A percentile compares a stretch with the other conserved stretches of the same genome.
Conservation (phyloP, 2,888 invertebrate genomes). For the Autographa pulchrina region DNA sequence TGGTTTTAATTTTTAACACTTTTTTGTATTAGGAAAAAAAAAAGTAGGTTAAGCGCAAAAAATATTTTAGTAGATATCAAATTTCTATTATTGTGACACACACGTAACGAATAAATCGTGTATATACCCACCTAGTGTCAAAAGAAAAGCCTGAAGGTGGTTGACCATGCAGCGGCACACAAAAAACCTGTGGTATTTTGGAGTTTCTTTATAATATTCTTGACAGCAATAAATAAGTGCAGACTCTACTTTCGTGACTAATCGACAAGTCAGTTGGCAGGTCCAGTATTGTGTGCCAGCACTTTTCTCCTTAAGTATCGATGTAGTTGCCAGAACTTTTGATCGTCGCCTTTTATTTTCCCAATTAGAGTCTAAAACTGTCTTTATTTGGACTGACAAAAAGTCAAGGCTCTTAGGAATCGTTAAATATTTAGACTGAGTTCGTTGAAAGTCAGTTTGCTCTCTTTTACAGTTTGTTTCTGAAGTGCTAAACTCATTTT, state of each 20-base stretch:
- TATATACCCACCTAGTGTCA: no score
- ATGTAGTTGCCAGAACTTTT: slow-evolving; percentile 9
- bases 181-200: neutral
- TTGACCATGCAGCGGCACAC: no score
- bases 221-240: slow-evolving; percentile 1
- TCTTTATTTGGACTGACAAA: neutral
- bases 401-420: neutral
- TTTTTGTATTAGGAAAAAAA: no score
- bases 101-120: no score
- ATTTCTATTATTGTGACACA: no score
- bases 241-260: neutral
- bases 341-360: neutral
- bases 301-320: slow-evolving; percentile 2
- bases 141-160: no score
- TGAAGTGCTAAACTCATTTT: neutral
- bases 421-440: slow-evolving; percentile 1
- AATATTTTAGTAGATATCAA: no score
- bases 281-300: slow-evolving; percentile 7
- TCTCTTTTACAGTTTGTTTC: neutral
- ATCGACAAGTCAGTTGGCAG: slow-evolving; percentile 3
- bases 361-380: slow-evolving; percentile 8
- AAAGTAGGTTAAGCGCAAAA: no score
- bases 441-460: neutral
- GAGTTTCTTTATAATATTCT: neutral
- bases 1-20: no score